These are phyloP conservation scores for Thamnaconus septentrionalis DNA, from an alignment of 2,113 vertebrate species.

Conservation along the genomic window DNA sequence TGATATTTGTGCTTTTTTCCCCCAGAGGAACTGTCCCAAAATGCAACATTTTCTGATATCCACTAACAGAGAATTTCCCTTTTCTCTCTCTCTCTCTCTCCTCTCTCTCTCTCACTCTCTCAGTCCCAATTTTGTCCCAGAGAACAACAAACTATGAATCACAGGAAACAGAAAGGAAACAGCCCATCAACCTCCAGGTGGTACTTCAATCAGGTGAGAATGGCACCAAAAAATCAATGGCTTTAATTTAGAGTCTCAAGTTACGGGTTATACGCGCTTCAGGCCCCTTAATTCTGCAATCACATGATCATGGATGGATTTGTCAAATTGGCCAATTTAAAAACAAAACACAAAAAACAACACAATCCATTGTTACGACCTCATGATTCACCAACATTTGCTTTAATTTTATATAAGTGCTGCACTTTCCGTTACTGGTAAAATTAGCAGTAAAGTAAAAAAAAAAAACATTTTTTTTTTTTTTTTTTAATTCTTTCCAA, in stretches of 20 bases:
- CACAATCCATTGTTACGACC: too few species aligned
- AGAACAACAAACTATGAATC: slow-evolving; percentile 20
- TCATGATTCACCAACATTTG: too few species aligned
- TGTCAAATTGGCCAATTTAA: too few species aligned
- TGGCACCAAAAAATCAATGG: slow-evolving; percentile 4
- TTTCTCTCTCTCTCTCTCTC: not conserved
- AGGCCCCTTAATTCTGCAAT: too few species aligned
- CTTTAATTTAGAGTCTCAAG: slow-evolving; percentile 12
- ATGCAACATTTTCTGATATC: slow-evolving; percentile 23
- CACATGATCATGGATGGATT: too few species aligned
- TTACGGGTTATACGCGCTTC: too few species aligned
- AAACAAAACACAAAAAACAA: too few species aligned
- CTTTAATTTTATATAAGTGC: too few species aligned
- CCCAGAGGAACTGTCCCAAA: slow-evolving; percentile 29
- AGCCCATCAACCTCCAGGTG: slow-evolving; percentile 28
- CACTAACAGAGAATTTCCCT: slow-evolving; percentile 17
- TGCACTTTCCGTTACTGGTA: too few species aligned
- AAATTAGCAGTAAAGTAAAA: too few species aligned
- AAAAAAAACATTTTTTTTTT: slow-evolving; percentile 21
- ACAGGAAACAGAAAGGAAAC: not conserved
- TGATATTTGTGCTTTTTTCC: slow-evolving; percentile 79
- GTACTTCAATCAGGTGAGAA: slow-evolving; percentile 33
- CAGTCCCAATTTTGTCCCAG: not conserved
- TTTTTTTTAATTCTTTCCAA: not conserved
- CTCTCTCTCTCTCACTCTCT: not conserved